Evolutionary conservation across 2,797 vertebrate genomes (phyloP).

Genomic region (Fratercula arctica): DNA sequence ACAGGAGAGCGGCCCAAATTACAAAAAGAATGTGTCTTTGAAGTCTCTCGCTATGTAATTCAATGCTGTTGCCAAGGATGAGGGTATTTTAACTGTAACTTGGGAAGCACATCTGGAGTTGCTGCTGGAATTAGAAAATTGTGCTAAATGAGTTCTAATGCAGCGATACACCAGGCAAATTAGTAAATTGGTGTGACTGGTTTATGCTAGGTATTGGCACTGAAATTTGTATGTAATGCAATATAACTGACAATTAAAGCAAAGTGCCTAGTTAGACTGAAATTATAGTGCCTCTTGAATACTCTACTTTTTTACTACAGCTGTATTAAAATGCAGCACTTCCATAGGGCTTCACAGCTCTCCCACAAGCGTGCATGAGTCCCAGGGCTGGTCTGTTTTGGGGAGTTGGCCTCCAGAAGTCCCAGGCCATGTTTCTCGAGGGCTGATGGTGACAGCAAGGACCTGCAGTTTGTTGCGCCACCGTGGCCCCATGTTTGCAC

Average conservation of each 20-base stretch:
- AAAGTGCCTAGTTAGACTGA: slow-evolving; percentile 36
- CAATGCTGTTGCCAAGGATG: not conserved
- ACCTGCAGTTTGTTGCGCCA: not conserved
- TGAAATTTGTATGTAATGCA: not conserved
- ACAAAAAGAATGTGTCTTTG: not conserved
- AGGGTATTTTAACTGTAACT: not conserved
- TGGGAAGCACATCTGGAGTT: not conserved
- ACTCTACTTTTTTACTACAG: not conserved
- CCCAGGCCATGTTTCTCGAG: not conserved
- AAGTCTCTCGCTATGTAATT: not conserved
- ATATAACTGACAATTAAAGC: slow-evolving; percentile 32
- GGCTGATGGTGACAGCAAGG: not conserved
- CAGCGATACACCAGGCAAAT: not conserved
- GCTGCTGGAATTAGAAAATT: not conserved
- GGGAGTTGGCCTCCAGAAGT: not conserved
- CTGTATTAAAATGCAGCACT: not conserved
- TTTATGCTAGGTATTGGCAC: not conserved
- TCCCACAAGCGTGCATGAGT: accelerated
- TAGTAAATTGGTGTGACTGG: not conserved
- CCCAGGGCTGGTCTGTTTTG: not conserved
- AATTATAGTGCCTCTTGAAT: not conserved
- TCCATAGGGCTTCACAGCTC: not conserved
- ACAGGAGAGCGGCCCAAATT: not conserved
- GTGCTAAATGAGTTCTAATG: not conserved
- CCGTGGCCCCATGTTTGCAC: accelerated